Evolutionary conservation across 1,140 invertebrate genomes (phyloP).

Genomic region (Drosophila pectinifera): DNA sequence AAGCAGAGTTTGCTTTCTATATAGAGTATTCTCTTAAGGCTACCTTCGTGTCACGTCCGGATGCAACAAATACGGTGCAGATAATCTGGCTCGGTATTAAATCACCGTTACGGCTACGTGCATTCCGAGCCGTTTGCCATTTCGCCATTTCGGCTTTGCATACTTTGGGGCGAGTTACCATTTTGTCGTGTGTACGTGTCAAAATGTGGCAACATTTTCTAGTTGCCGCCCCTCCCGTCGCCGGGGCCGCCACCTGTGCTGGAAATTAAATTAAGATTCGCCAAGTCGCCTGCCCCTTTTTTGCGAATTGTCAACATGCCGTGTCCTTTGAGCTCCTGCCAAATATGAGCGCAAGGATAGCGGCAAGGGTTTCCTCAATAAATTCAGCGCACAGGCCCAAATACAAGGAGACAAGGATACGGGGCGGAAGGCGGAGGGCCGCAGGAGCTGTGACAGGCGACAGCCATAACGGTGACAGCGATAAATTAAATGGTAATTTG

Average conservation of each 20-base stretch:
- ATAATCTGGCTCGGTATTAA: conserved; percentile 47
- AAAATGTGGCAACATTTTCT: conserved; percentile 54
- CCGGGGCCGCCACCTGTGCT: neutral
- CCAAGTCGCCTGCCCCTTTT: conserved; percentile 25
- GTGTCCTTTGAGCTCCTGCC: conserved; percentile 38
- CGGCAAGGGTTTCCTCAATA: conserved; percentile 74
- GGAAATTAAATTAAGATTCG: conserved; percentile 61
- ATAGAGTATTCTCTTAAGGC: neutral
- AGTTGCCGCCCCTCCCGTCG: conserved; percentile 7
- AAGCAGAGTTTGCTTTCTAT: neutral
- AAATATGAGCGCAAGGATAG: conserved; percentile 63
- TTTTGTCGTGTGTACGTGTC: conserved; percentile 40
- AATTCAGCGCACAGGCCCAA: conserved; percentile 49
- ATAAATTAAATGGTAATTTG: conserved; percentile 84
- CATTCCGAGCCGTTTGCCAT: conserved; percentile 37
- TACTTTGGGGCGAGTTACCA: conserved; percentile 27
- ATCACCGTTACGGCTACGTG: conserved; percentile 51
- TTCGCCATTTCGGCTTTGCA: conserved; percentile 24
- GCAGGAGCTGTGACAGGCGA: conserved; percentile 65
- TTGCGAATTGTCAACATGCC: conserved; percentile 51
- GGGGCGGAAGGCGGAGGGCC: conserved; percentile 2
- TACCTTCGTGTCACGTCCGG: conserved; percentile 40
- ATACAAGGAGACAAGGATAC: conserved; percentile 23
- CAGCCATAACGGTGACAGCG: conserved; percentile 83
- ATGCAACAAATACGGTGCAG: conserved; percentile 39